These are phyloP conservation scores for Pyrgus malvae DNA, from an alignment of 2,888 invertebrate species.

Conservation along the genomic window DNA sequence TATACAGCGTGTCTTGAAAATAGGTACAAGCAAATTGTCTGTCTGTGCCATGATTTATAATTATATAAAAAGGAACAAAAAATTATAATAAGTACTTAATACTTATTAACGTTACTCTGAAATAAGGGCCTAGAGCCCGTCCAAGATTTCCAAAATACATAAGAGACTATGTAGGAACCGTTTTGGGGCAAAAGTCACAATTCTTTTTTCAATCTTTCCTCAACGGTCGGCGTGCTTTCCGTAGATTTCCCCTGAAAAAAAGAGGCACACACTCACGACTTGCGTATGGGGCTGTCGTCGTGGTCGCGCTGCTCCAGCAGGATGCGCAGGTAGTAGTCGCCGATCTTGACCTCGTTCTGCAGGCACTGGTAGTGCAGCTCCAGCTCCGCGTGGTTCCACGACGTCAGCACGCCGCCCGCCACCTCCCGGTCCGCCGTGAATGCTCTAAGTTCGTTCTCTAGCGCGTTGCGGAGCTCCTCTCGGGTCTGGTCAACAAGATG, in stretches of 20 bases:
- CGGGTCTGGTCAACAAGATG: slow-evolving; percentile 89
- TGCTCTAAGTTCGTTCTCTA: slow-evolving; percentile 96
- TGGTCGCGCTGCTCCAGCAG: slow-evolving; percentile 94
- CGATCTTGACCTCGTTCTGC: slow-evolving; percentile 98
- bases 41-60: too few species aligned
- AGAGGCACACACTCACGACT: slow-evolving; percentile 87
- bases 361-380: slow-evolving; percentile 97
- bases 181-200: too few species aligned
- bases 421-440: slow-evolving; percentile 95
- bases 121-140: too few species aligned
- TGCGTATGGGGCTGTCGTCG: slow-evolving; percentile 92
- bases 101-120: too few species aligned
- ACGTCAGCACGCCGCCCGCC: slow-evolving; percentile 90
- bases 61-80: too few species aligned
- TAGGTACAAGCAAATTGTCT: too few species aligned
- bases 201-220: too few species aligned
- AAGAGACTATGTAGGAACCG: too few species aligned
- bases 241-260: background rate
- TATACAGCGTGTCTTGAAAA: too few species aligned
- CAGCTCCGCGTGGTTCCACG: slow-evolving; percentile 99
- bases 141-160: too few species aligned
- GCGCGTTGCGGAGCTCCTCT: slow-evolving; percentile 94
- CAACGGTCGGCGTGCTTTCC: too few species aligned
- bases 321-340: slow-evolving; percentile 97
- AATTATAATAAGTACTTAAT: too few species aligned